phyloP scores from a whole-genome alignment of 1,140 invertebrate genomes.

The Cylas formicarius region DNA sequence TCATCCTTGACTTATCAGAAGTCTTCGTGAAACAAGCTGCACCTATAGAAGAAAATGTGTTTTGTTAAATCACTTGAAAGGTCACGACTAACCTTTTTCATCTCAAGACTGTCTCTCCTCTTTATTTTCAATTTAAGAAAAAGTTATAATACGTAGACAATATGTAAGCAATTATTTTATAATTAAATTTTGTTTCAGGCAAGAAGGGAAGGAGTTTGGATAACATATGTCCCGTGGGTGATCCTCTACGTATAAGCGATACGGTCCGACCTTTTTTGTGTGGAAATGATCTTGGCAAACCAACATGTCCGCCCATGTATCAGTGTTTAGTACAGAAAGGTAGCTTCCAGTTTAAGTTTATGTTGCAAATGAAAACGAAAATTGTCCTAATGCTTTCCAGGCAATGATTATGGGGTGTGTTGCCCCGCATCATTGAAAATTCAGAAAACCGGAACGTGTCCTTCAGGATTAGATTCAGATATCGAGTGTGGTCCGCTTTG shows the following conservation, averaged over 20 bases:
- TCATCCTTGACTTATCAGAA: too few species aligned
- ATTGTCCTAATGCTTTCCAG: too few species aligned
- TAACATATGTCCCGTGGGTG: slow-evolving; percentile 69
- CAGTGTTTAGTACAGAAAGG: slow-evolving; percentile 67
- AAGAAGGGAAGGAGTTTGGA: slow-evolving; percentile 64
- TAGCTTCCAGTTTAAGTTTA: slow-evolving; percentile 36
- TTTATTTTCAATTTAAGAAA: too few species aligned
- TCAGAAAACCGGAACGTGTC: slow-evolving; percentile 69
- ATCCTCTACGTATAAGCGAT: slow-evolving; percentile 71
- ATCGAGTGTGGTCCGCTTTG: slow-evolving; percentile 58
- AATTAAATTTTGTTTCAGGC: slow-evolving; percentile 43
- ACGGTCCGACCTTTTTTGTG: slow-evolving; percentile 71
- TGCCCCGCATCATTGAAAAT: slow-evolving; percentile 69
- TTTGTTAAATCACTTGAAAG: too few species aligned
- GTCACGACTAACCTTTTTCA: too few species aligned
- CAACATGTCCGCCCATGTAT: slow-evolving; percentile 72
- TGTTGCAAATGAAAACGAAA: too few species aligned
- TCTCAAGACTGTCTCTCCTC: too few species aligned
- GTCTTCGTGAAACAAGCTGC: too few species aligned
- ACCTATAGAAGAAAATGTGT: too few species aligned
- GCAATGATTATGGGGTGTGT: slow-evolving; percentile 80
- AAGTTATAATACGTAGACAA: too few species aligned
- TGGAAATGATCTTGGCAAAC: slow-evolving; percentile 71
- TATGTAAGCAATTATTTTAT: too few species aligned
- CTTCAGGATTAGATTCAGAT: slow-evolving; percentile 42